phyloP scores from a whole-genome alignment of 2,888 invertebrate species.

The Portevinia maculata region DNA sequence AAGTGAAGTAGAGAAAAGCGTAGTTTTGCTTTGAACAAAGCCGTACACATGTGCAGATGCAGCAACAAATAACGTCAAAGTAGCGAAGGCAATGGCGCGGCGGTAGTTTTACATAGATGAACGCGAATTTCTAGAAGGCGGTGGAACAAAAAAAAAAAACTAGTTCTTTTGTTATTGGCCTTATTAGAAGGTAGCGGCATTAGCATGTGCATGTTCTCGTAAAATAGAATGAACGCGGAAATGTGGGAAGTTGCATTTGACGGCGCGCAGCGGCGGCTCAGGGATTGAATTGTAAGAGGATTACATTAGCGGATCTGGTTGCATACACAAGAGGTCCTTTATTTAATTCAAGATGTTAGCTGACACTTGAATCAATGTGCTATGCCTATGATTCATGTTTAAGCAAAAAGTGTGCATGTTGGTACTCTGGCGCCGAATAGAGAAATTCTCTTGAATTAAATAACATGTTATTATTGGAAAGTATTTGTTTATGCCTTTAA shows the following conservation, averaged over 20 bases:
- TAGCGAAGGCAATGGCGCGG: neutral
- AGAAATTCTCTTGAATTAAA: too few relatives aligned
- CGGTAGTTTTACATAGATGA: conserved; percentile 23
- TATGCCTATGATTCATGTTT: neutral
- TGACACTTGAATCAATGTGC: conserved; percentile 11
- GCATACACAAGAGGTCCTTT: conserved; percentile 17
- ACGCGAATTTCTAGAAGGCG: conserved; percentile 36
- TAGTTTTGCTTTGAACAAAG: conserved; percentile 18
- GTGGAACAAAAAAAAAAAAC: conserved; percentile 25
- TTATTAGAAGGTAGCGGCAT: conserved; percentile 64
- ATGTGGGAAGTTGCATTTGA: conserved; percentile 49
- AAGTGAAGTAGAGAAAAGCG: neutral
- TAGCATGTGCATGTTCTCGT: conserved; percentile 65
- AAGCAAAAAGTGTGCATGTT: neutral
- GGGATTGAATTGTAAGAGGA: conserved; percentile 53
- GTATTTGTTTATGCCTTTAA: too few relatives aligned
- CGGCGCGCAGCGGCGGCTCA: conserved; percentile 40
- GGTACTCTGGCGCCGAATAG: too few relatives aligned
- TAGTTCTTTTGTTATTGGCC: conserved; percentile 58
- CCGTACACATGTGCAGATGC: conserved; percentile 5
- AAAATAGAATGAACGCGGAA: conserved; percentile 61
- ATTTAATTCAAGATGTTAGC: conserved; percentile 54
- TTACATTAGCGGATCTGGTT: conserved; percentile 17
- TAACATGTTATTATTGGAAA: too few relatives aligned
- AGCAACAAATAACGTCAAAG: conserved; percentile 26